A percentile compares a stretch with the other conserved stretches of the same genome.
phyloP scores from a whole-genome alignment of 2,888 invertebrate genomes.

The Apodemia mormo region DNA sequence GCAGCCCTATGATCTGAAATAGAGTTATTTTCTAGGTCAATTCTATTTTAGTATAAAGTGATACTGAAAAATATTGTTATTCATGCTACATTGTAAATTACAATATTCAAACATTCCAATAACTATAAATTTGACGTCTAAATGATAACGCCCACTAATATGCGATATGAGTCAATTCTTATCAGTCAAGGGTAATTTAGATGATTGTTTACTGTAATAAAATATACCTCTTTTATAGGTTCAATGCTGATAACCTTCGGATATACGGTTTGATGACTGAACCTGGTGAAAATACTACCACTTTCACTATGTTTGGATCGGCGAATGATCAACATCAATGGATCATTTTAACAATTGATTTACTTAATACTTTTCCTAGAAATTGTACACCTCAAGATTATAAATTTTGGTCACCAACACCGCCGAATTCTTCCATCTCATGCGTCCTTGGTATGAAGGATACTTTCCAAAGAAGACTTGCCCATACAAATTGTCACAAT shows the following conservation, averaged over 20 bases:
- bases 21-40: no score
- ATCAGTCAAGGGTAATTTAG: constrained; percentile 27
- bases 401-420: constrained; percentile 93
- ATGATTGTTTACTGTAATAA: constrained; percentile 20
- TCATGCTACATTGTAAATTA: neutral
- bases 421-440: constrained; percentile 79
- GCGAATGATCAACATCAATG: constrained; percentile 89
- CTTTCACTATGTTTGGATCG: constrained; percentile 96
- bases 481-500: constrained; percentile 90
- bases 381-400: constrained; percentile 89
- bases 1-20: no score
- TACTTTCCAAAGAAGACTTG: constrained; percentile 87
- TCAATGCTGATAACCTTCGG: constrained; percentile 86
- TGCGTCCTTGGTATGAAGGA: constrained; percentile 91
- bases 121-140: neutral
- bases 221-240: constrained; percentile 59
- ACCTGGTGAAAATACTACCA: constrained; percentile 95
- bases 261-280: constrained; percentile 97
- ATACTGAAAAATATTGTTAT: neutral
- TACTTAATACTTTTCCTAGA: constrained; percentile 78
- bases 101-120: neutral
- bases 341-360: constrained; percentile 89
- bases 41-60: no score
- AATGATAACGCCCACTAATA: neutral
- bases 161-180: constrained; percentile 19